Percentiles rank a stretch among this genome's conserved stretches.
Evolutionary conservation across 2,113 vertebrate species (phyloP).

Genomic region (Ictalurus furcatus): DNA sequence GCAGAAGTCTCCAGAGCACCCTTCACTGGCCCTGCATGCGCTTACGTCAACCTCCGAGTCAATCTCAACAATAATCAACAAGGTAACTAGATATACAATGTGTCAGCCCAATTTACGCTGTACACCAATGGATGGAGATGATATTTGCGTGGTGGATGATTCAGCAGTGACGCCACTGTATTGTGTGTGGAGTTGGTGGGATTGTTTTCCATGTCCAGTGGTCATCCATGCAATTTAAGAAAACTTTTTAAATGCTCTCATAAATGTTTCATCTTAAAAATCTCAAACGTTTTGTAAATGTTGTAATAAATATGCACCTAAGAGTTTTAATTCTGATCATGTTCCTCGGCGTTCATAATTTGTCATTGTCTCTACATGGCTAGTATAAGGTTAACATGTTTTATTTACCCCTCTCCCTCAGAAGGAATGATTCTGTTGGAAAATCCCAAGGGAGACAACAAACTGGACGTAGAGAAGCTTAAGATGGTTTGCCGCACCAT

Average conservation of each 20-base stretch:
- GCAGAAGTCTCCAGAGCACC: conserved; percentile 54
- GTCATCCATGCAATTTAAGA: not conserved
- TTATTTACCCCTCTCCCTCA: conserved; percentile 56
- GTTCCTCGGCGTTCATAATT: not conserved
- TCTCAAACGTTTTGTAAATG: not conserved
- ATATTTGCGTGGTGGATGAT: not conserved
- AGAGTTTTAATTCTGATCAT: not conserved
- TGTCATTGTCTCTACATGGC: not conserved
- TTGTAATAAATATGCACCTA: not conserved
- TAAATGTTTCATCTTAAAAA: not conserved
- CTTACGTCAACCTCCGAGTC: conserved; percentile 86
- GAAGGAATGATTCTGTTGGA: conserved; percentile 90
- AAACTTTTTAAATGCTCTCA: not conserved
- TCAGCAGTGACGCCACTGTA: not conserved
- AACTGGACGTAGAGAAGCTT: conserved; percentile 75
- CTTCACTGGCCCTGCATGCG: conserved; percentile 80
- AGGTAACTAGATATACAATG: conserved; percentile 72
- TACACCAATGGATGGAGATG: not conserved
- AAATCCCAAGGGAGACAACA: conserved; percentile 91
- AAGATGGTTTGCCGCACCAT: conserved; percentile 78
- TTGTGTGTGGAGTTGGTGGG: not conserved
- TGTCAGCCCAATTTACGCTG: not conserved
- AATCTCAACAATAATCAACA: conserved; percentile 78
- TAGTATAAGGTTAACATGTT: not conserved
- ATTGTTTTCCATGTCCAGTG: not conserved